Evolutionary conservation across 2,888 invertebrate species (phyloP), one percentile per base, ranked within the genome.

Genomic region (Troilus luridus): DNA sequence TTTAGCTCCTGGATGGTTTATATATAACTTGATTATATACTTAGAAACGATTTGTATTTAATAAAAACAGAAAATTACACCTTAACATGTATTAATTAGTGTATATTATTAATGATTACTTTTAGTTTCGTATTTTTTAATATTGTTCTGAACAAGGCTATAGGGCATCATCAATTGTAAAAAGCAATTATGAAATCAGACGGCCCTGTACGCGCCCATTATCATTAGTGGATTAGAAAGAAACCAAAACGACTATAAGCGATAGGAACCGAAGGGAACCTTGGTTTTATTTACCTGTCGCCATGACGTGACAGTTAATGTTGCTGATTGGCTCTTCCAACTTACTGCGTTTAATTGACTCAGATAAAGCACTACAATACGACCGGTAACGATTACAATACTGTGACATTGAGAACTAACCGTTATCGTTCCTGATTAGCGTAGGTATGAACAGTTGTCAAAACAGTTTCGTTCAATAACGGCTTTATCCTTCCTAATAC

Each of bases 201-300:
- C 41, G 56, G 54, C 85, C 85, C 54, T 85, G 56, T 17, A 7
- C 0, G 21, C 11, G n/a, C 21, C 56, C 56, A 85, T 85, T n/a
- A 85, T n/a, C 56, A 56, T 56, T 58, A 54, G 56, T n/a, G 21
- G 56, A 85, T 12, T 14, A 11, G 54, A 85, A 58, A 85, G 14
- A 85, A n/a, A 21, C 0, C 81, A 85, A 85, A 85, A 17, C 3
- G 27, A n/a, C 56, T 12, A 58, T n/a, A 7, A n/a, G n/a, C 85
- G 56, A 85, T 85, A 54, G 9, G 85, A 85, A 56, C 21, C 11
- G 1, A 8, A 10, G 0, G 0, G 85, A 85, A n/a, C 85, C 85
- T 85, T 85, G 85, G 56, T 41, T 21, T 85, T 85, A 85, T 58
- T 85, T 8, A 54, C 7, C 54, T 85, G 85, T 85, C 85, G 56